Percentiles rank a stretch among this genome's conserved stretches.
These are phyloP conservation scores for Budorcas taxicolor DNA, from an alignment of 2,113 vertebrate genomes.

Conservation along the genomic window DNA sequence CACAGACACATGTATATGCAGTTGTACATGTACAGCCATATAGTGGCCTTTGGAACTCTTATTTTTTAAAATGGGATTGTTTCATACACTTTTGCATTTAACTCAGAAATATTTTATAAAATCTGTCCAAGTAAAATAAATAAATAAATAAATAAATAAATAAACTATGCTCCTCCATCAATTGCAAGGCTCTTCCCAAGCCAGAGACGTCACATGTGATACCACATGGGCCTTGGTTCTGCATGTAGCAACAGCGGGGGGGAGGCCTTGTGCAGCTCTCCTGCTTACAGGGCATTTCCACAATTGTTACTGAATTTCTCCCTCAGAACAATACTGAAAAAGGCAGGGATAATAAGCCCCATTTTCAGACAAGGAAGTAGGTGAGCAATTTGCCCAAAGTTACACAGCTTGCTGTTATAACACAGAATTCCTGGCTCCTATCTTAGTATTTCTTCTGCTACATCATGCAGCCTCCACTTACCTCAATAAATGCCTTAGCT, in stretches of 20 bases:
- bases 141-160: too few species aligned
- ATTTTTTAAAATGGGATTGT: not conserved
- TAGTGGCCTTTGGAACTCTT: not conserved
- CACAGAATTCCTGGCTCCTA: not conserved
- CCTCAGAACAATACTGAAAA: not conserved
- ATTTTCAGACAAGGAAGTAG: not conserved
- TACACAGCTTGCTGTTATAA: not conserved
- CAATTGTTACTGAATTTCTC: not conserved
- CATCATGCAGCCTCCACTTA: not conserved
- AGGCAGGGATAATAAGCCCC: not conserved
- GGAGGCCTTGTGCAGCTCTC: not conserved
- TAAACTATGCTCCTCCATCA: not conserved
- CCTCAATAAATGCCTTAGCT: not conserved
- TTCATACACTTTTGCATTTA: not conserved
- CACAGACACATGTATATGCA: not conserved
- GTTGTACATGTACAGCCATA: not conserved
- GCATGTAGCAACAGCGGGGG: accelerated
- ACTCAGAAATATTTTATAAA: not conserved
- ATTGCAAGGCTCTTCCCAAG: not conserved
- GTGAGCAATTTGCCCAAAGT: not conserved
- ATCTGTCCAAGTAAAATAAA: not conserved
- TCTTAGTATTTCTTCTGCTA: not conserved
- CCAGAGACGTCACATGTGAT: not conserved
- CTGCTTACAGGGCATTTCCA: not conserved
- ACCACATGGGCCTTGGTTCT: not conserved